A percentile compares a stretch with the other conserved stretches of the same genome.
Conservation (phyloP, 2,113 vertebrate genomes). For the Bambusicola thoracicus region DNA sequence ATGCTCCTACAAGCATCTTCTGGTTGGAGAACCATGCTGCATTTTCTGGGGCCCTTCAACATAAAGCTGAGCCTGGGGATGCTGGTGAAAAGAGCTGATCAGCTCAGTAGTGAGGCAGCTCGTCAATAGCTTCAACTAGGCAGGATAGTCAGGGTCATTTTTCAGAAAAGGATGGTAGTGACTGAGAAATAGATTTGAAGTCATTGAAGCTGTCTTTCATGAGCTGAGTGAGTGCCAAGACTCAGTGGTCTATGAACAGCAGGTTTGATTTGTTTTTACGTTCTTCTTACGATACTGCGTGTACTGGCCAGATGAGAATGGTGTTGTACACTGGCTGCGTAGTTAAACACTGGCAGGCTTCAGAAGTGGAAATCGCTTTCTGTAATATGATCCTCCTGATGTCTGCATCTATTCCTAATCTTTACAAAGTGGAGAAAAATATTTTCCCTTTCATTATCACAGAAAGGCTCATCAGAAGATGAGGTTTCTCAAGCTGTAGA, state of each 20-base stretch:
- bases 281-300: neutral
- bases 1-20: neutral
- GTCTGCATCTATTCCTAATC: neutral
- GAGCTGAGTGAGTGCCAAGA: neutral
- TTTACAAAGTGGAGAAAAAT: neutral
- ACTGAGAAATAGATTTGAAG: neutral
- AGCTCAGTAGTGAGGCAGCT: neutral
- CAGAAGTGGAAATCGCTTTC: neutral
- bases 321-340: neutral
- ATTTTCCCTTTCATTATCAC: neutral
- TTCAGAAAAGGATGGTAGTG: neutral
- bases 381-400: neutral
- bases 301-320: neutral
- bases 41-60: neutral
- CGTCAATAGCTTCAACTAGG: neutral
- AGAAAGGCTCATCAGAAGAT: neutral
- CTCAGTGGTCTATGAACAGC: neutral
- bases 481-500: neutral
- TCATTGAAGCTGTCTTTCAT: neutral
- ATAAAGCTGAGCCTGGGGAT: neutral
- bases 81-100: neutral
- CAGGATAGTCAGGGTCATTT: neutral
- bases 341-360: neutral
- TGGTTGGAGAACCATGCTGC: neutral
- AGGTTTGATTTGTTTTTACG: neutral